These are phyloP conservation scores for Polypedilum vanderplanki DNA, from an alignment of 1,140 invertebrate species.

Conservation along the genomic window DNA sequence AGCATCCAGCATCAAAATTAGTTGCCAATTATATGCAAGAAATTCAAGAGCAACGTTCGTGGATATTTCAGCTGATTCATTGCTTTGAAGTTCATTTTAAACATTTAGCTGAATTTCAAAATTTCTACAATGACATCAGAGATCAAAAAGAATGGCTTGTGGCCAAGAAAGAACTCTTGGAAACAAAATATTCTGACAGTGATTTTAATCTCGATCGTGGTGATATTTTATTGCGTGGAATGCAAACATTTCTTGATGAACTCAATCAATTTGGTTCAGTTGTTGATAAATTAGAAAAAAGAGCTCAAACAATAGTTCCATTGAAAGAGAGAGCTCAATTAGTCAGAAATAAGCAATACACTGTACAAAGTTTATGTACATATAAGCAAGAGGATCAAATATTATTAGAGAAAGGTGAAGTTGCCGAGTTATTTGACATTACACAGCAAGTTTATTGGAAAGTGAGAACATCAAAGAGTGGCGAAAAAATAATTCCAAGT, in stretches of 20 bases:
- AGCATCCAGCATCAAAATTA: conserved; percentile 86
- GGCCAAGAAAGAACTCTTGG: conserved; percentile 78
- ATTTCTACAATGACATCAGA: conserved; percentile 79
- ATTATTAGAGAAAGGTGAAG: conserved; percentile 75
- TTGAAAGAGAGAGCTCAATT: conserved; percentile 77
- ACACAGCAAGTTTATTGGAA: conserved; percentile 86
- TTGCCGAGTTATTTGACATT: conserved; percentile 82
- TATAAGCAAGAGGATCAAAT: conserved; percentile 79
- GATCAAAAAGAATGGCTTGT: conserved; percentile 82
- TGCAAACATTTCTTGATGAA: conserved; percentile 83
- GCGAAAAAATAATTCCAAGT: conserved; percentile 78
- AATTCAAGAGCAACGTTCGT: conserved; percentile 91
- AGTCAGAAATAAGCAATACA: conserved; percentile 67
- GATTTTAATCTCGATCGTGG: conserved; percentile 88
- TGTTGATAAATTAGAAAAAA: conserved; percentile 65
- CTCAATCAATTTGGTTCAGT: conserved; percentile 72
- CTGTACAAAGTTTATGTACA: conserved; percentile 77
- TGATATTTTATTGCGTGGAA: conserved; percentile 80
- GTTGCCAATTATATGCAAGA: conserved; percentile 87
- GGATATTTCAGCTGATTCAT: conserved; percentile 81
- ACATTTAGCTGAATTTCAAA: conserved; percentile 76
- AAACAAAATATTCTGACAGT: conserved; percentile 78
- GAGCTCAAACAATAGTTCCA: conserved; percentile 72
- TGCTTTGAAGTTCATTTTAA: conserved; percentile 87
- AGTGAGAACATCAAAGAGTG: conserved; percentile 67